Conservation (phyloP, 2,113 vertebrate species). For the Oxyura jamaicensis region DNA sequence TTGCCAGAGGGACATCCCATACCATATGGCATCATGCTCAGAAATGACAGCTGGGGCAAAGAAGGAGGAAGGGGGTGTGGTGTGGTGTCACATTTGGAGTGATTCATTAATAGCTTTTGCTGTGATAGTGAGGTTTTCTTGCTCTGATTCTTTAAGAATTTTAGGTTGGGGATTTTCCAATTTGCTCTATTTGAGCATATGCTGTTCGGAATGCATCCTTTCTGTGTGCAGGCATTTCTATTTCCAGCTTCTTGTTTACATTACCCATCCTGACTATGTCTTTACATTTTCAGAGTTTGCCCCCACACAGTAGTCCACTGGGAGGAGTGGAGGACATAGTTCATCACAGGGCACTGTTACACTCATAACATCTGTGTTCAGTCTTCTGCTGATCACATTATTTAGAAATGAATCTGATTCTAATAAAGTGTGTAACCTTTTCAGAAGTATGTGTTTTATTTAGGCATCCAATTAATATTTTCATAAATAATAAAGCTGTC, state of each 20-base stretch:
- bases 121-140: background rate
- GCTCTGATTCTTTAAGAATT: background rate
- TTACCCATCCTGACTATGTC: background rate
- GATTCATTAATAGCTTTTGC: background rate
- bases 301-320: background rate
- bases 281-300: background rate
- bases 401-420: background rate
- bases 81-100: too few relatives aligned
- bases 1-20: too few relatives aligned
- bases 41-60: too few relatives aligned
- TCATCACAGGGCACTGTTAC: background rate
- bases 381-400: background rate
- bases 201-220: background rate
- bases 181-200: background rate
- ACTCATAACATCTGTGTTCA: background rate
- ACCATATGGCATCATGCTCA: too few relatives aligned
- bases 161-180: background rate
- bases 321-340: background rate
- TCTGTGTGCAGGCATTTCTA: background rate
- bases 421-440: background rate
- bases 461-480: accelerated
- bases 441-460: background rate
- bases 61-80: too few relatives aligned
- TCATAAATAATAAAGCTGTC: background rate
- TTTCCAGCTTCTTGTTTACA: background rate